Evolutionary conservation across 2,797 vertebrate genomes (phyloP).

Genomic region (Sus cebifrons): DNA sequence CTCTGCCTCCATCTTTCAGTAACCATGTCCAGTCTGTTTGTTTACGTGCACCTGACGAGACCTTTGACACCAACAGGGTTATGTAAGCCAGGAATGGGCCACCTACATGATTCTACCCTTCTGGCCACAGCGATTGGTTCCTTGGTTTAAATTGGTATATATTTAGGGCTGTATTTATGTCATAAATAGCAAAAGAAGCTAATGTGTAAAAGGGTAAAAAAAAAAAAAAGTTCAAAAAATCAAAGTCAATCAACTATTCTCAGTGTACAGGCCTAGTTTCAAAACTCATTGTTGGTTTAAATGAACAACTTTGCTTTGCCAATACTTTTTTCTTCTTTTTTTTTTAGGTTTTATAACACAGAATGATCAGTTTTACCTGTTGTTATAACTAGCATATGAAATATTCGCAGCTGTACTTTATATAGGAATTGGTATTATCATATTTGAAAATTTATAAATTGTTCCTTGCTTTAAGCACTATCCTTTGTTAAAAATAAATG

Average conservation of each 20-base stretch:
- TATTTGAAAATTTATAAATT: conserved; percentile 31
- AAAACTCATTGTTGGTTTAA: conserved; percentile 13
- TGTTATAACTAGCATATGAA: not conserved
- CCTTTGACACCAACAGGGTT: not conserved
- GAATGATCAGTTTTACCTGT: conserved; percentile 5
- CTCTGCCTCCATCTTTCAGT: not conserved
- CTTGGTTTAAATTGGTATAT: not conserved
- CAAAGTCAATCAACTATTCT: not conserved
- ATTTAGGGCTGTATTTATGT: not conserved
- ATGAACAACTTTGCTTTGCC: not conserved
- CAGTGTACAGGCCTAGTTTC: not conserved
- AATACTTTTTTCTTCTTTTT: conserved; percentile 32
- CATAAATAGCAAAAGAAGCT: not conserved
- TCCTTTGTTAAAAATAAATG: conserved; percentile 58
- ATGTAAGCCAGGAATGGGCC: not conserved
- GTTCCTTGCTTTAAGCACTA: not conserved
- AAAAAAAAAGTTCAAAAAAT: not conserved
- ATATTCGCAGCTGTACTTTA: conserved; percentile 29
- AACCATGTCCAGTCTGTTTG: not conserved
- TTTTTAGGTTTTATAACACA: conserved; percentile 41
- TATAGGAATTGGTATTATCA: not conserved
- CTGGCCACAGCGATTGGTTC: not conserved
- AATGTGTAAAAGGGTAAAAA: not conserved
- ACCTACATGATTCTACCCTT: not conserved
- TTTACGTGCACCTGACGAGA: not conserved